Evolutionary conservation across 2,888 invertebrate species (phyloP).

Genomic region (Rotaria sp.): DNA sequence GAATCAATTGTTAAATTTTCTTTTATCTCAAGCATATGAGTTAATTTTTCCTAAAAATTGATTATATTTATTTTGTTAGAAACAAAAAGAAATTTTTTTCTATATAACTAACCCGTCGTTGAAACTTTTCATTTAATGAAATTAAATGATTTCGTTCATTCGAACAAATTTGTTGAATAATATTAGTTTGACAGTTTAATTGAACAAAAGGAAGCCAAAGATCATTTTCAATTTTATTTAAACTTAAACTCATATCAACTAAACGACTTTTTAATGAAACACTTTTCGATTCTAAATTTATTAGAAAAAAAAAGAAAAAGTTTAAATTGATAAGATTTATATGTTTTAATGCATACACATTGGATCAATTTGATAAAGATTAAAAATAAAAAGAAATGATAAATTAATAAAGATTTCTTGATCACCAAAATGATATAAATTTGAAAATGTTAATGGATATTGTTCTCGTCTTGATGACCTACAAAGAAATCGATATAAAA

Average conservation of each 20-base stretch:
- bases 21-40: background rate
- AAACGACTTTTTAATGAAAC: background rate
- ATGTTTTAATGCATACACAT: background rate
- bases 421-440: background rate
- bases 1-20: background rate
- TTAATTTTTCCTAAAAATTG: background rate
- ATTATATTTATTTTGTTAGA: background rate
- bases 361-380: background rate
- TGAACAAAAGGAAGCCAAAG: background rate
- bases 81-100: no score
- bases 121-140: background rate
- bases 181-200: background rate
- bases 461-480: background rate
- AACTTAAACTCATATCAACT: background rate
- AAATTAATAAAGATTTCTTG: constrained; percentile 17
- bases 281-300: background rate
- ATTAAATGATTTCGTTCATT: background rate
- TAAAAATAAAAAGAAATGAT: background rate
- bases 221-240: background rate
- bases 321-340: no score
- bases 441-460: background rate
- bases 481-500: background rate
- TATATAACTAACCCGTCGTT: background rate
- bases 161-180: background rate
- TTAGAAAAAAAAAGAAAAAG: background rate